A percentile compares a stretch with the other conserved stretches of the same genome.
Evolutionary conservation across 2,113 vertebrate genomes (phyloP).

Genomic region (Cranoglanis bouderius): DNA sequence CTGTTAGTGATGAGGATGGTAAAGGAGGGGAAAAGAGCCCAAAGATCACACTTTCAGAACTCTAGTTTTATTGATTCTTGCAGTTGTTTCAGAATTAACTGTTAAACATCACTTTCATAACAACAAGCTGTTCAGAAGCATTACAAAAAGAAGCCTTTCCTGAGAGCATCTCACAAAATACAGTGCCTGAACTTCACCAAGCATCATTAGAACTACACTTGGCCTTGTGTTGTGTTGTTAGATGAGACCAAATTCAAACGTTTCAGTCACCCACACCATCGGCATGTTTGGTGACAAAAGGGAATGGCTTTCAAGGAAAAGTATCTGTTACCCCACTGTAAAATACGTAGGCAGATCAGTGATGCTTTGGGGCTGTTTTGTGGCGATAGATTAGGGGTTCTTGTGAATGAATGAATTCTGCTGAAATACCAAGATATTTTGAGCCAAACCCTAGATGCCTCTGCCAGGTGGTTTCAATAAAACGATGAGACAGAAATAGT

Average conservation of each 20-base stretch:
- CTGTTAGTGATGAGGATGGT: background rate
- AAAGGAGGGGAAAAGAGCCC: background rate
- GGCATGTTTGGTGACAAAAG: background rate
- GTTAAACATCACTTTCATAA: background rate
- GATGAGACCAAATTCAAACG: background rate
- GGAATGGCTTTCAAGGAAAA: background rate
- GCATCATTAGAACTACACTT: background rate
- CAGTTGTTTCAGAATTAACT: background rate
- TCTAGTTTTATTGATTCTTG: background rate
- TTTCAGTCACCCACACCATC: background rate
- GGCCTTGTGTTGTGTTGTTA: background rate
- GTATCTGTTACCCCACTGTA: background rate
- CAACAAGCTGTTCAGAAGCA: background rate
- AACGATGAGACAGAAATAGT: background rate
- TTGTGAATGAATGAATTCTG: background rate
- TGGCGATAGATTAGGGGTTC: background rate
- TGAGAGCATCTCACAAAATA: background rate
- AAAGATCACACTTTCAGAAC: background rate
- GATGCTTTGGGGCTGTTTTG: background rate
- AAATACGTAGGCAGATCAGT: background rate
- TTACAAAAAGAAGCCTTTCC: background rate
- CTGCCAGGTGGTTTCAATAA: background rate
- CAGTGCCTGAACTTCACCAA: background rate
- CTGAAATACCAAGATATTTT: background rate
- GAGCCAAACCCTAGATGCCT: background rate